Evolutionary conservation across 1,140 invertebrate species (phyloP).

Genomic region (Rhopalosiphum padi): DNA sequence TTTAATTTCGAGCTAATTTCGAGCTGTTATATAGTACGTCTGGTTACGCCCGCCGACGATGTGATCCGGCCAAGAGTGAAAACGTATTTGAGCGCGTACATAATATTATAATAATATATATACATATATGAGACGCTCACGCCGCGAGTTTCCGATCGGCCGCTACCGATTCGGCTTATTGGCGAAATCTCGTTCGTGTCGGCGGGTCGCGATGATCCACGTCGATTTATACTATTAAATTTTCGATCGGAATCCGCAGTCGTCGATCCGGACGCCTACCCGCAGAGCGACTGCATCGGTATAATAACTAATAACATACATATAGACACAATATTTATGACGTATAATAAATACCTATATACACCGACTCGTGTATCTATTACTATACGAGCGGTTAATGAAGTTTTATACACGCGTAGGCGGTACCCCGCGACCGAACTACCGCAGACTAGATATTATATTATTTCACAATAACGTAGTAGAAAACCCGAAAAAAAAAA

Average conservation of each 20-base stretch:
- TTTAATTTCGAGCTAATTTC: conserved; percentile 1
- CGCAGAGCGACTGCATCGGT: neutral
- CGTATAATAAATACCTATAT: neutral
- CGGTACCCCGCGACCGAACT: neutral
- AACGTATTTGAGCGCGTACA: neutral
- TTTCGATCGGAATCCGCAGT: neutral
- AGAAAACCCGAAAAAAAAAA: neutral
- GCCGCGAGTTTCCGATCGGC: neutral
- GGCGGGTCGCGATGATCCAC: neutral
- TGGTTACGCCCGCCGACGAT: neutral
- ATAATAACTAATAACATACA: neutral
- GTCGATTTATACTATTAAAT: conserved; percentile 9
- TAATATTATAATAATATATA: neutral
- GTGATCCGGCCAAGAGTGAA: neutral
- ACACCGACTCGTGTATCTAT: neutral
- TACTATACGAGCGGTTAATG: neutral
- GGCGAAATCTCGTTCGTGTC: neutral
- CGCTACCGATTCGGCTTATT: neutral
- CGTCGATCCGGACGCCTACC: neutral
- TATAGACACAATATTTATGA: neutral
- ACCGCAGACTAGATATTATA: neutral
- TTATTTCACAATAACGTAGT: neutral
- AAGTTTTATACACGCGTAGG: neutral
- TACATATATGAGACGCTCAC: neutral
- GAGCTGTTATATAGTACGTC: neutral